Conservation (phyloP, 1,140 invertebrate species). For the Trissolcus basalis region DNA sequence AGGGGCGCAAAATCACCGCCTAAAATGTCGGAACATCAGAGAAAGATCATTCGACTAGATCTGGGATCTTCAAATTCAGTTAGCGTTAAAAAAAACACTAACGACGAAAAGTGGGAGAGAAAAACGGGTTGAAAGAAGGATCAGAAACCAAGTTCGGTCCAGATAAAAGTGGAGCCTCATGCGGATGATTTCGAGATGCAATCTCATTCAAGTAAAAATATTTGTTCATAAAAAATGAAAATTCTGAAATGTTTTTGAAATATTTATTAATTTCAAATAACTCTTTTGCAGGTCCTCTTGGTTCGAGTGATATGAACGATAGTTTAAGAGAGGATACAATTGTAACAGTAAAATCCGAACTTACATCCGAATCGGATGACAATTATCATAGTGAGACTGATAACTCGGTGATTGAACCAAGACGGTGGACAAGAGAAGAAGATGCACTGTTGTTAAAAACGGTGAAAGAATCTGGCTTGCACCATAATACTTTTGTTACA, state of each 20-base stretch:
- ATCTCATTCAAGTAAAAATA: constrained; percentile 58
- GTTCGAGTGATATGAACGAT: constrained; percentile 9
- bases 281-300: constrained; percentile 31
- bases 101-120: constrained; percentile 66
- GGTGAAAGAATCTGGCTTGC: constrained; percentile 71
- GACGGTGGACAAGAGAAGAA: constrained; percentile 72
- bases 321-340: constrained; percentile 26
- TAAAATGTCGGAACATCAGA: constrained; percentile 61
- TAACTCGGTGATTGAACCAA: constrained; percentile 29
- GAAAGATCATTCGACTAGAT: constrained; percentile 56
- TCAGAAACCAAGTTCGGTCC: constrained; percentile 41
- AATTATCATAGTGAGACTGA: constrained; percentile 33
- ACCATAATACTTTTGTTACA: constrained; percentile 63
- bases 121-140: constrained; percentile 65
- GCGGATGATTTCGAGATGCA: constrained; percentile 37
- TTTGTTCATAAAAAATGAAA: no score
- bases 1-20: constrained; percentile 63
- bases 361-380: constrained; percentile 52
- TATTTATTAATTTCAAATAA: no score
- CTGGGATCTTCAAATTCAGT: constrained; percentile 5
- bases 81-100: constrained; percentile 42
- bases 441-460: constrained; percentile 70
- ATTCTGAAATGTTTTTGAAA: no score
- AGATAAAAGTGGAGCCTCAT: constrained; percentile 35
- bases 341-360: constrained; percentile 57